These are phyloP conservation scores for Gymnoscelis rufifasciata DNA, from an alignment of 2,888 invertebrate species.

Conservation along the genomic window DNA sequence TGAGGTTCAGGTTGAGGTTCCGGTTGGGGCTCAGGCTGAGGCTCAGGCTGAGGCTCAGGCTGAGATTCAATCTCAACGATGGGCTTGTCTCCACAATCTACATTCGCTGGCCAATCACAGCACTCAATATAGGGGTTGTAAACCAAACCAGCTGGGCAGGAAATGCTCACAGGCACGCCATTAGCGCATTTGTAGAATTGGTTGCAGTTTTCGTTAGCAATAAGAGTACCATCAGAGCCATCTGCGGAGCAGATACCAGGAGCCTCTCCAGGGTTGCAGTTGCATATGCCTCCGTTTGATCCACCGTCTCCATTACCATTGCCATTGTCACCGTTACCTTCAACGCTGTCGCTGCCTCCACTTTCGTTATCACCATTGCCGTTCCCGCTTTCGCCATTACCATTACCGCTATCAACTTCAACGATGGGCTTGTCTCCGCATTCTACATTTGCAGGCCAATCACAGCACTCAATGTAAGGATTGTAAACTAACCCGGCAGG, in stretches of 20 bases:
- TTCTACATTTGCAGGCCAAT: slow-evolving; percentile 38
- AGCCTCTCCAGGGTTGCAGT: background rate
- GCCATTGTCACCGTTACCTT: slow-evolving; percentile 1
- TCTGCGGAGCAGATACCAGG: no score
- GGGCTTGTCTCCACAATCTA: slow-evolving; percentile 36
- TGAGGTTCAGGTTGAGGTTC: no score
- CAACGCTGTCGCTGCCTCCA: slow-evolving; percentile 1
- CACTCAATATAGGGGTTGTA: slow-evolving; percentile 34
- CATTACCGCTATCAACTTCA: slow-evolving; percentile 14
- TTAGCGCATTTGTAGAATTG: slow-evolving; percentile 36
- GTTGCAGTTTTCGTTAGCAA: slow-evolving; percentile 40
- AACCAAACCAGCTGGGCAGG: slow-evolving; percentile 27
- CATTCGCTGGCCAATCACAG: slow-evolving; percentile 39
- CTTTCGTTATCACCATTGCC: slow-evolving; percentile 20
- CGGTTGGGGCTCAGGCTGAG: no score
- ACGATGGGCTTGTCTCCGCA: slow-evolving; percentile 35
- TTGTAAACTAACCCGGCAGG: slow-evolving; percentile 31
- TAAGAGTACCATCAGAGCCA: slow-evolving; percentile 10
- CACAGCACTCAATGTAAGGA: slow-evolving; percentile 33
- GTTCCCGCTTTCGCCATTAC: slow-evolving; percentile 20
- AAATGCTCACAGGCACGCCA: slow-evolving; percentile 19
- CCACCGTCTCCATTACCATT: background rate
- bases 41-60: no score
- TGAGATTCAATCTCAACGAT: slow-evolving; percentile 22
- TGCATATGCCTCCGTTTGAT: background rate